Base-by-base conservation (phyloP, 2,113 vertebrate species). In the Uria aalge region DNA sequence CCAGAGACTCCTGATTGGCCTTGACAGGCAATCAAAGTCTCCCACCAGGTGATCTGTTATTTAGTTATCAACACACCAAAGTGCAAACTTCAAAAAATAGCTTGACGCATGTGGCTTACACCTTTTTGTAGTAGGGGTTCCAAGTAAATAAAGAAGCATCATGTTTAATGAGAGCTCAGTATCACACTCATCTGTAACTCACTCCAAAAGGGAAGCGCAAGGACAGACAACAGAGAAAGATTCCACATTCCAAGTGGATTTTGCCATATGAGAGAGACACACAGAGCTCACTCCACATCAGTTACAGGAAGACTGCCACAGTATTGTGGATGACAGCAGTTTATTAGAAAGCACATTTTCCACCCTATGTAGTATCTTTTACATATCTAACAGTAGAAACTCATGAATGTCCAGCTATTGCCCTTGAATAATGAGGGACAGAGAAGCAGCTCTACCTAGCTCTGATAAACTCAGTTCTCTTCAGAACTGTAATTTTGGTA, bases 1-100 rank as follows among this genome's bases (percentile, higher is more conserved):
- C 26, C 83, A 71, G 68, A 63, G 73, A 84, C 40, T 81, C 52
- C 32, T 89, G 86, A 92, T 34, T 63, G 76, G 76, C 27, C 77
- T 95, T 96, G 73, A 95, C 93, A 95, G 60, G 91, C 93, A 92
- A 94, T 89, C 96, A 95, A 59, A 87, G 52, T 63, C 77, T 92
- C 94, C 64, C 91, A 89, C 41, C 69, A 92, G 83, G 86, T 71
- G 93, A 94, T 67, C 76, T 78, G 38, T 63, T 94, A 94, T 94
- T 92, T 87, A 94, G 76, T 89, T 94, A 91, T 81, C 91, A 94
- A 94, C 83, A 88, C 47, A 78, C n/a, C 48, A 11, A 94, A 91
- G 73, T 71, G 80, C 64, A 88, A 91, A 88, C 74, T 68, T 79
- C 17, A 93, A 85, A 90, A 88, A 59, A 32, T 59, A 84, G 24